Evolutionary conservation across 2,797 vertebrate species (phyloP).

Genomic region (Sebastolobus altivelis): DNA sequence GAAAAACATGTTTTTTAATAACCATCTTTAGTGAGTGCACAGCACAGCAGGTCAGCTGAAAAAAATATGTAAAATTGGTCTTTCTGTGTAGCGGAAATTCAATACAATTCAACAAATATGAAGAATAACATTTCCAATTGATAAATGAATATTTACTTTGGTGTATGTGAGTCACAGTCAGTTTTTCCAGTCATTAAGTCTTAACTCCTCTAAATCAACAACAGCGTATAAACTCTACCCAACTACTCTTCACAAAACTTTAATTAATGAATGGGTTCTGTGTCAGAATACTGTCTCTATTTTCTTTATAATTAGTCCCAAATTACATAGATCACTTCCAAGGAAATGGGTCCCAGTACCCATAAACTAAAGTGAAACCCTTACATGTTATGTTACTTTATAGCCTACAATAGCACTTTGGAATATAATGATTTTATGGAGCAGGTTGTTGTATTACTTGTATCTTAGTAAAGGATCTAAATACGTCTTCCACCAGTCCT

Average conservation of each 20-base stretch:
- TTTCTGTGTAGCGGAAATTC: neutral
- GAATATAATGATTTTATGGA: neutral
- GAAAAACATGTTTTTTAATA: too few species aligned
- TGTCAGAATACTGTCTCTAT: neutral
- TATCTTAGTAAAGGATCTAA: neutral
- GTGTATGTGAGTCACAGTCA: neutral
- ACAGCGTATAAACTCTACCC: neutral
- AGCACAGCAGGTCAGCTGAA: neutral
- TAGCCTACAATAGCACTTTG: neutral
- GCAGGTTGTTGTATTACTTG: conserved; percentile 1
- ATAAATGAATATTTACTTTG: neutral
- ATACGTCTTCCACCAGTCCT: neutral
- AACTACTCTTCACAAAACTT: neutral
- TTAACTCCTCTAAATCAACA: neutral
- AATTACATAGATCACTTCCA: neutral
- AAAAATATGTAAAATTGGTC: neutral
- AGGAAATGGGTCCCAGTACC: neutral
- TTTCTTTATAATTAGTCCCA: neutral
- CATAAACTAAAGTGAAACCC: too few species aligned
- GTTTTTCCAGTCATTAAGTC: neutral
- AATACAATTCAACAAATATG: neutral
- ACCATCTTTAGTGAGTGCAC: neutral
- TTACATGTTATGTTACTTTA: too few species aligned
- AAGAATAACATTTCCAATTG: too few species aligned
- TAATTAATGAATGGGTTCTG: neutral